Conservation (phyloP, 2,797 vertebrate genomes). For the Diglossa cyanea region DNA sequence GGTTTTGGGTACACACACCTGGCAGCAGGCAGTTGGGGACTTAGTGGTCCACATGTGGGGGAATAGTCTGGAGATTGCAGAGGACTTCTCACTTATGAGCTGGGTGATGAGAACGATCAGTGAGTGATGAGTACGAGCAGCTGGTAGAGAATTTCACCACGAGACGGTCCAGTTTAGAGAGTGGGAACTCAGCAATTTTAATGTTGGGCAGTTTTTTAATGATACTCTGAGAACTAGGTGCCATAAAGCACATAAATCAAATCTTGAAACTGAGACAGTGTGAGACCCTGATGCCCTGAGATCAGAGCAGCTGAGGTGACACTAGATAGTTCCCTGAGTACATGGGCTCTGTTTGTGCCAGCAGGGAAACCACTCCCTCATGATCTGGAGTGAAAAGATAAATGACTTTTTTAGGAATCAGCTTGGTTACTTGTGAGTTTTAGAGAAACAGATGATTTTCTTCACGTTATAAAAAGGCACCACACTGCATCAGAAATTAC, state of each 20-base stretch:
- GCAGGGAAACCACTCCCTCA: background rate
- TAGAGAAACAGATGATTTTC: background rate
- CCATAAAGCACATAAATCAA: conserved; percentile 41
- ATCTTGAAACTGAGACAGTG: conserved; percentile 36
- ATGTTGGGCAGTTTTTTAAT: background rate
- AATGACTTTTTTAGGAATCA: background rate
- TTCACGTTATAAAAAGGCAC: background rate
- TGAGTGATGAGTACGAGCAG: conserved; percentile 41
- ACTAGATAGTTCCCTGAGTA: background rate
- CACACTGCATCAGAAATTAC: background rate
- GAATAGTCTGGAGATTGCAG: conserved; percentile 26
- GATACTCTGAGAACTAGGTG: conserved; percentile 38
- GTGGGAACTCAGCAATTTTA: conserved; percentile 29
- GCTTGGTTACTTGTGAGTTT: background rate
- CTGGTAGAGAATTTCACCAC: background rate
- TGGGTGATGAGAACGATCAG: background rate
- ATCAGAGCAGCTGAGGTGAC: conserved; percentile 43
- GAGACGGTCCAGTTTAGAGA: background rate
- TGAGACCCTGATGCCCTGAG: background rate
- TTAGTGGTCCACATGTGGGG: background rate
- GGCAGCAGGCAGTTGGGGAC: background rate
- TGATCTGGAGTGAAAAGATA: background rate
- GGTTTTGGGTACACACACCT: background rate
- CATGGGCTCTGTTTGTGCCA: background rate
- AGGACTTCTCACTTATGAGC: conserved; percentile 27